Conservation (phyloP, 2,888 invertebrate genomes). For the Chloroclystis v-ata region DNA sequence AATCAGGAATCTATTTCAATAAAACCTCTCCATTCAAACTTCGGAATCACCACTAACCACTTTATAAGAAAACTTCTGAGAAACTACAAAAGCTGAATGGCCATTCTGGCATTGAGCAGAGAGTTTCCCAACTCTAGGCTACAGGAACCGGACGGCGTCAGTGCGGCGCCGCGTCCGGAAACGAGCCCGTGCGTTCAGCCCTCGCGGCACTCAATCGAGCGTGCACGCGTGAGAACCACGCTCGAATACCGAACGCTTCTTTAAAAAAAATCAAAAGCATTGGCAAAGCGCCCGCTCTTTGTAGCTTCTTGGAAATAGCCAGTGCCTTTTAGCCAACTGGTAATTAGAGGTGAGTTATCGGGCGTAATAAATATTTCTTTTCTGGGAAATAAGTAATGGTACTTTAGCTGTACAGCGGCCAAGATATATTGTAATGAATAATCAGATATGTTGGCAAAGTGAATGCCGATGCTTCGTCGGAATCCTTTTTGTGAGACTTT, state of each 20-base stretch:
- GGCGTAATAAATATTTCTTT: slow-evolving; percentile 26
- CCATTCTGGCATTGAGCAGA: slow-evolving; percentile 11
- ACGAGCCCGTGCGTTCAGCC: slow-evolving; percentile 55
- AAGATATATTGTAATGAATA: slow-evolving; percentile 13
- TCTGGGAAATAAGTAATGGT: slow-evolving; percentile 21
- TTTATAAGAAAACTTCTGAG: slow-evolving; percentile 16
- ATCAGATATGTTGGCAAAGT: slow-evolving; percentile 6
- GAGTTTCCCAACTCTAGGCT: slow-evolving; percentile 30
- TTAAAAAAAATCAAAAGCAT: slow-evolving; percentile 24
- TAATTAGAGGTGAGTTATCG: slow-evolving; percentile 31
- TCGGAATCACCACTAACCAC: slow-evolving; percentile 1
- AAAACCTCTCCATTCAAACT: not conserved
- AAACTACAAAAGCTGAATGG: slow-evolving; percentile 15
- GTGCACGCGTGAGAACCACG: slow-evolving; percentile 48
- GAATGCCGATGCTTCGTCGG: not conserved
- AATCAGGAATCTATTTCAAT: not conserved
- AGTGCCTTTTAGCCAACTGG: slow-evolving; percentile 30
- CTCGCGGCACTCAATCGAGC: slow-evolving; percentile 45
- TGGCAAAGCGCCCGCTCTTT: slow-evolving; percentile 29
- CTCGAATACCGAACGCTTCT: slow-evolving; percentile 31
- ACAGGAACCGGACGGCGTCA: slow-evolving; percentile 63
- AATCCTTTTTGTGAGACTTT: no score
- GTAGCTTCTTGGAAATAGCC: slow-evolving; percentile 26
- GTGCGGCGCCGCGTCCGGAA: slow-evolving; percentile 59
- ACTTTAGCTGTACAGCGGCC: slow-evolving; percentile 13